Conservation (phyloP, 2,888 invertebrate species). For the Erynnis tages region DNA sequence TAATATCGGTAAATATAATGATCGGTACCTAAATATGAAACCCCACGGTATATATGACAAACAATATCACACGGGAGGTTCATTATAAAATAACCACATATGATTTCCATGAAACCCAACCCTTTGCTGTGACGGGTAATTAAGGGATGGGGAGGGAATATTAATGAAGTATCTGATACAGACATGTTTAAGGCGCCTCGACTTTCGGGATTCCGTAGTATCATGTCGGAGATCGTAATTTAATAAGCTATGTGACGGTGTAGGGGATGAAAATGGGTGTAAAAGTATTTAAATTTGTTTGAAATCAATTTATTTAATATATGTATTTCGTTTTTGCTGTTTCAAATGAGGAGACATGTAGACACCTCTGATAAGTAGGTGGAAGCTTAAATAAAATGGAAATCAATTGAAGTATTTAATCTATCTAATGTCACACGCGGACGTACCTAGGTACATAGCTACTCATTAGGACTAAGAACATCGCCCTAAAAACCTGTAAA, state of each 20-base stretch:
- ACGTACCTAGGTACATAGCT: too few species aligned
- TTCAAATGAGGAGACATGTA: too few species aligned
- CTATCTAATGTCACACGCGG: too few species aligned
- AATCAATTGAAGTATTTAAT: too few species aligned
- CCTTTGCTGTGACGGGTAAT: constrained; percentile 48
- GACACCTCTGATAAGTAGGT: too few species aligned
- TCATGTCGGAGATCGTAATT: constrained; percentile 39
- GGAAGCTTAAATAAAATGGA: too few species aligned
- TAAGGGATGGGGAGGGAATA: constrained; percentile 62
- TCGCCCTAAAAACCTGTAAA: too few species aligned
- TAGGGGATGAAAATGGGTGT: too few species aligned
- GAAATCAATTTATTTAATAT: too few species aligned
- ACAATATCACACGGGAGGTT: not conserved
- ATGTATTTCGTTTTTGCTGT: too few species aligned
- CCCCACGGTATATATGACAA: not conserved
- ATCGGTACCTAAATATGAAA: not conserved
- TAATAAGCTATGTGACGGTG: constrained; percentile 40
- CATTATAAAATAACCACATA: constrained; percentile 14
- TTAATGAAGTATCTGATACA: constrained; percentile 71
- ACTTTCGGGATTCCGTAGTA: constrained; percentile 34
- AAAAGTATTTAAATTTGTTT: too few species aligned
- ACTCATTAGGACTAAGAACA: too few species aligned
- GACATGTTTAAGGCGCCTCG: constrained; percentile 49
- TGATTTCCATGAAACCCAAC: constrained; percentile 20
- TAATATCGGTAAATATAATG: not conserved